Evolutionary conservation across 64 coral and sea anemone genomes (phyloP).

Genomic region (Montipora capricornis): DNA sequence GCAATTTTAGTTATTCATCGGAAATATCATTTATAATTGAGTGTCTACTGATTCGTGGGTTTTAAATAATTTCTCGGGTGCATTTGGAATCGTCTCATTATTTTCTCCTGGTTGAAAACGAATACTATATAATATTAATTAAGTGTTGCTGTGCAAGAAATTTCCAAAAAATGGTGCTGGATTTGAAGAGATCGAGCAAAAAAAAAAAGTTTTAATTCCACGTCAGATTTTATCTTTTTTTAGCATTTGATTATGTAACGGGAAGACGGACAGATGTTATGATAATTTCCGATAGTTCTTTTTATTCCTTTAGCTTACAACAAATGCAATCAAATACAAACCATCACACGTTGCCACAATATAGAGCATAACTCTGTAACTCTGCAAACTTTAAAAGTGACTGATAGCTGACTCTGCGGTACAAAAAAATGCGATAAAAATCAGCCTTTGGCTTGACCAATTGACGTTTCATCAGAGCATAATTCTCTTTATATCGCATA

Average conservation of each 20-base stretch:
- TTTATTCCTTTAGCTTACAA: neutral
- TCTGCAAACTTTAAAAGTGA: neutral
- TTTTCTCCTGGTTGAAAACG: too few species aligned
- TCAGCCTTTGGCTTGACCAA: neutral
- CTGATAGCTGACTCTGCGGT: neutral
- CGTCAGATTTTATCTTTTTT: neutral
- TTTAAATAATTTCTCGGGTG: too few species aligned
- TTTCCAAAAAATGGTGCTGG: too few species aligned
- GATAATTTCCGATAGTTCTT: neutral
- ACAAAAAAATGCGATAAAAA: neutral
- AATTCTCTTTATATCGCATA: neutral
- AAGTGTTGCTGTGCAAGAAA: too few species aligned
- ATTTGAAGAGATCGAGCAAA: too few species aligned
- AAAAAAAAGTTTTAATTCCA: too few species aligned
- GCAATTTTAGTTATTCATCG: too few species aligned
- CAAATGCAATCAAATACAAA: neutral
- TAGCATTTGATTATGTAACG: neutral
- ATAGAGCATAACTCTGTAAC: neutral
- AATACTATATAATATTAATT: too few species aligned
- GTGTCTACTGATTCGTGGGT: too few species aligned
- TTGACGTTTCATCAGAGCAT: neutral
- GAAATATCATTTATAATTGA: too few species aligned
- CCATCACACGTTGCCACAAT: neutral
- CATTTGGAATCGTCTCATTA: too few species aligned
- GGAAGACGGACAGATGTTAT: neutral